Evolutionary conservation across 2,797 vertebrate species (phyloP).

Genomic region (Rousettus madagascariensis): DNA sequence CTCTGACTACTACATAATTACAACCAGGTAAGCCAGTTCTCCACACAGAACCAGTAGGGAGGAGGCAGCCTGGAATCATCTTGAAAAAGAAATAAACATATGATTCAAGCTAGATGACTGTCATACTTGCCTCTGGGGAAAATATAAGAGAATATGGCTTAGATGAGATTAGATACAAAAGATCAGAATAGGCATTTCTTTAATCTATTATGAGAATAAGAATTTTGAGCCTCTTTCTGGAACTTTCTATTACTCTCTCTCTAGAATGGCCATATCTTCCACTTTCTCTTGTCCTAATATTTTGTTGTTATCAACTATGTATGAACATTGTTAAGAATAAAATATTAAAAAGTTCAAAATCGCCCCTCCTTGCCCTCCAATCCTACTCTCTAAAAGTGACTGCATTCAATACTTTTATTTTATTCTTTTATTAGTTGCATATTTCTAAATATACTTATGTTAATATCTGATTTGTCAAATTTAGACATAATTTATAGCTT

Average conservation of each 20-base stretch:
- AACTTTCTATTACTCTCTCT: not conserved
- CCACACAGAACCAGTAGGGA: not conserved
- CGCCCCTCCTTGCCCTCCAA: not conserved
- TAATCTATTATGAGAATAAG: not conserved
- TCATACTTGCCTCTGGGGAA: not conserved
- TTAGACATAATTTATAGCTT: not conserved
- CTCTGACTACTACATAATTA: not conserved
- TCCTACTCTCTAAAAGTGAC: not conserved
- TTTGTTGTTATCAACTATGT: not conserved
- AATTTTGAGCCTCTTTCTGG: not conserved
- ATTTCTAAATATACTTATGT: not conserved
- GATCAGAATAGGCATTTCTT: not conserved
- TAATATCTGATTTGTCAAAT: not conserved
- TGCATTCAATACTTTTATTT: not conserved
- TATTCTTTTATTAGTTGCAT: not conserved
- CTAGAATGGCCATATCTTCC: not conserved
- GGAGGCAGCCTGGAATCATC: not conserved
- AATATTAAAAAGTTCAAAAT: not conserved
- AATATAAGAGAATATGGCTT: not conserved
- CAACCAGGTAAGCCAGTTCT: conserved; percentile 36
- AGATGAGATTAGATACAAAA: conserved; percentile 21
- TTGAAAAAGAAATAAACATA: not conserved
- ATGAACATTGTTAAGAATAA: not conserved
- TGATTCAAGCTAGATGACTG: conserved; percentile 3
- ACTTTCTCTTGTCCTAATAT: not conserved